phyloP scores from a whole-genome alignment of 2,797 vertebrate genomes.

The Chiloscyllium punctatum region DNA sequence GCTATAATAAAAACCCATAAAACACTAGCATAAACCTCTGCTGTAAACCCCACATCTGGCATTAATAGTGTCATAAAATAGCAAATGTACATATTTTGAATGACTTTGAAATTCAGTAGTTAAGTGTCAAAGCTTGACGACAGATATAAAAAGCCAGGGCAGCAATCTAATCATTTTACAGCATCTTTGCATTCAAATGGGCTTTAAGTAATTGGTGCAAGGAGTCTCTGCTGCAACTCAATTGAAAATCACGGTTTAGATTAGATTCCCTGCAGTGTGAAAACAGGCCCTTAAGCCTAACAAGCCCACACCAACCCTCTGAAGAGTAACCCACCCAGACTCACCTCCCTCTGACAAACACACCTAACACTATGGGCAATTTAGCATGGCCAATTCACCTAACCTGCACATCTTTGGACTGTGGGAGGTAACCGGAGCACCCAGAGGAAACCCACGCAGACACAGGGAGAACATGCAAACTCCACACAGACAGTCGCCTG shows the following conservation, averaged over 20 bases:
- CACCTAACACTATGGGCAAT: too few species aligned
- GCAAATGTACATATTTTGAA: slow-evolving; percentile 28
- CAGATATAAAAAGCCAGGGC: not conserved
- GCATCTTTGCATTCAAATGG: not conserved
- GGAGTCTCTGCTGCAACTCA: not conserved
- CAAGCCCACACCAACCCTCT: too few species aligned
- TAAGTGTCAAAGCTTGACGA: not conserved
- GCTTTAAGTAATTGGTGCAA: not conserved
- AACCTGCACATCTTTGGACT: too few species aligned
- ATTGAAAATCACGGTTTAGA: not conserved
- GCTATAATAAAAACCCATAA: not conserved
- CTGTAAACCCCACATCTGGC: slow-evolving; percentile 19
- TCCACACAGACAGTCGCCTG: too few species aligned
- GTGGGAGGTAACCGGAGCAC: too few species aligned
- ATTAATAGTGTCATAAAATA: slow-evolving; percentile 12
- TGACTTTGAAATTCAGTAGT: slow-evolving; percentile 20
- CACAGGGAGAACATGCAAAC: too few species aligned
- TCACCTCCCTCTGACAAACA: too few species aligned
- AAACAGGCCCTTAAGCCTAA: too few species aligned
- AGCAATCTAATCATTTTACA: not conserved
- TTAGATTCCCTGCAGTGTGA: too few species aligned
- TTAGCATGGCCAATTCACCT: too few species aligned
- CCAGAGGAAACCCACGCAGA: too few species aligned
- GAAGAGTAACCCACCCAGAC: too few species aligned
- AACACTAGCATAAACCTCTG: not conserved